These are phyloP conservation scores for Polydesmus complanatus DNA, from an alignment of 2,888 invertebrate genomes.

Conservation along the genomic window DNA sequence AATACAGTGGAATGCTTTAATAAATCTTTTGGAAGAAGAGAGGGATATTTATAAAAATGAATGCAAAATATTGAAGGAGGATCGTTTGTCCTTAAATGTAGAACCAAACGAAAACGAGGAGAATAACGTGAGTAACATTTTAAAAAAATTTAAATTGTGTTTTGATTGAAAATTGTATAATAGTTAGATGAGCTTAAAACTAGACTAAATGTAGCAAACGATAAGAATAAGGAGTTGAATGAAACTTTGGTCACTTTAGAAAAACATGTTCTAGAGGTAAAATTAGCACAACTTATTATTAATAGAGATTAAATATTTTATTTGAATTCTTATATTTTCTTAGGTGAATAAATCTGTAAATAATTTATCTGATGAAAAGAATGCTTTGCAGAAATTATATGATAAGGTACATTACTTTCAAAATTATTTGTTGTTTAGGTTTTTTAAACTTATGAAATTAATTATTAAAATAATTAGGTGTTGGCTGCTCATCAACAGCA, in stretches of 20 bases:
- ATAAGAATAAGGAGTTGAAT: slow-evolving; percentile 11
- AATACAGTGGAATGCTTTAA: neutral
- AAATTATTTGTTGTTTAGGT: too few relatives aligned
- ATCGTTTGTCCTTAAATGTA: too few relatives aligned
- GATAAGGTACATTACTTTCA: too few relatives aligned
- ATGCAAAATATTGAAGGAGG: neutral
- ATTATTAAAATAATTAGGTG: neutral
- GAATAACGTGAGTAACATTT: neutral
- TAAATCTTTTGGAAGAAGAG: slow-evolving; percentile 8
- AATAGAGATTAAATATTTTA: neutral
- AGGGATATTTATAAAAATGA: slow-evolving; percentile 8
- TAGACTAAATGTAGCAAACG: slow-evolving; percentile 4
- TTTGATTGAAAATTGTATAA: neutral
- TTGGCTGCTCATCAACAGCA: neutral
- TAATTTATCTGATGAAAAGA: neutral
- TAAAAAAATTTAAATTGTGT: too few relatives aligned
- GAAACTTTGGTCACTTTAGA: slow-evolving; percentile 4
- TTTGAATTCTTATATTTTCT: neutral
- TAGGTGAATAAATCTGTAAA: neutral
- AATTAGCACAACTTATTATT: too few relatives aligned
- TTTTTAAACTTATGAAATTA: too few relatives aligned
- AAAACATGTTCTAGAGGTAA: slow-evolving; percentile 9
- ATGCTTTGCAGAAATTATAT: neutral
- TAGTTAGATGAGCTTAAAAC: neutral
- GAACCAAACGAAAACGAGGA: too few relatives aligned